These are phyloP conservation scores for Pituophis catenifer DNA, from an alignment of 2,113 vertebrate genomes.

Conservation along the genomic window DNA sequence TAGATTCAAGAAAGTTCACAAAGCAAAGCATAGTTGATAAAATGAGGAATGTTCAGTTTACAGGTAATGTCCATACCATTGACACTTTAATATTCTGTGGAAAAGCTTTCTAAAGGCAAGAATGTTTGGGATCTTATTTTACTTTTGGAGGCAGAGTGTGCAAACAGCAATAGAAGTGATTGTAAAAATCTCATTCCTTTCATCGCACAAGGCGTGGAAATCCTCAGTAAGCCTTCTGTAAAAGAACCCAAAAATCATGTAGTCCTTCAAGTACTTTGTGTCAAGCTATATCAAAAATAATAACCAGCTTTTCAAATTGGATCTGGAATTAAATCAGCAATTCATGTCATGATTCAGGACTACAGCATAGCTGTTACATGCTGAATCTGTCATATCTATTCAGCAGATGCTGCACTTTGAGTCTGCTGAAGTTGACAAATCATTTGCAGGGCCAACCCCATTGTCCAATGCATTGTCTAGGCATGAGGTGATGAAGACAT, in stretches of 20 bases:
- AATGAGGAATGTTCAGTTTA: neutral
- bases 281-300: neutral
- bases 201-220: neutral
- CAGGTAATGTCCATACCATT: neutral
- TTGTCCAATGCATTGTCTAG: neutral
- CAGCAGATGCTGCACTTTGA: neutral
- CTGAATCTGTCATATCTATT: neutral
- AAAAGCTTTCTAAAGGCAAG: neutral
- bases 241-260: neutral
- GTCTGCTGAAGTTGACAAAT: neutral
- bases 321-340: neutral
- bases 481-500: neutral
- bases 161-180: neutral
- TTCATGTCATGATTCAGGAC: neutral
- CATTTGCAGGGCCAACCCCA: neutral
- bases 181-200: neutral
- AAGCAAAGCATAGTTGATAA: neutral
- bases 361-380: neutral
- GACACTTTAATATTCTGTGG: neutral
- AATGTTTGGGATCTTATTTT: neutral
- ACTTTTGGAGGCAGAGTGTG: neutral
- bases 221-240: neutral
- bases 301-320: neutral
- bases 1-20: neutral
- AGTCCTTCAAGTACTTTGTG: neutral